A percentile compares a stretch with the other conserved stretches of the same genome.
phyloP scores from a whole-genome alignment of 2,113 vertebrate species.

The Anguilla rostrata region DNA sequence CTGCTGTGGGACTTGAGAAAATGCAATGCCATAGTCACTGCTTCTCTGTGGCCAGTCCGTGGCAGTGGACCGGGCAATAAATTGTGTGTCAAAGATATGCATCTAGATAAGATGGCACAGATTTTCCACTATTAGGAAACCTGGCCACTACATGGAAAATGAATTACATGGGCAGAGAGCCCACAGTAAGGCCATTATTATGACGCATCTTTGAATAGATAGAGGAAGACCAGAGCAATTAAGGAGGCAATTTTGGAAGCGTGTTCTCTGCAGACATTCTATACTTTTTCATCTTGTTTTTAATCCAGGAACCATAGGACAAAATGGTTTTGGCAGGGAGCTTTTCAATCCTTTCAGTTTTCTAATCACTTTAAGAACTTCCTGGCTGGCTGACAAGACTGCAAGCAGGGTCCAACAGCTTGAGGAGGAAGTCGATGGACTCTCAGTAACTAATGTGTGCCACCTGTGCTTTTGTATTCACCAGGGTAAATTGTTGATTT shows the following conservation, averaged over 20 bases:
- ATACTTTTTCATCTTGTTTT: constrained; percentile 7
- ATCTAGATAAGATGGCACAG: background rate
- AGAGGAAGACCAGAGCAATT: constrained; percentile 5
- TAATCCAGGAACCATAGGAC: constrained; percentile 4
- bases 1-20: background rate
- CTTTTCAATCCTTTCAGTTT: constrained; percentile 12
- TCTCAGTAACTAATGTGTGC: background rate
- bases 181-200: background rate
- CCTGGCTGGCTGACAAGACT: constrained; percentile 14
- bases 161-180: background rate
- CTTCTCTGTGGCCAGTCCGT: background rate
- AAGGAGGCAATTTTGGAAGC: constrained; percentile 12
- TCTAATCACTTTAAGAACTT: constrained; percentile 21
- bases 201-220: background rate
- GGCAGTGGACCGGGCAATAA: background rate
- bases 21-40: background rate
- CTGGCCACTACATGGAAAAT: background rate
- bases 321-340: constrained; percentile 18
- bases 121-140: background rate
- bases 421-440: constrained; percentile 6
- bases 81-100: background rate
- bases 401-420: background rate
- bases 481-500: background rate
- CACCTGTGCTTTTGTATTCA: constrained; percentile 1
- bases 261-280: background rate